Conservation (phyloP, 2,113 vertebrate genomes). For the Carlito syrichta region DNA sequence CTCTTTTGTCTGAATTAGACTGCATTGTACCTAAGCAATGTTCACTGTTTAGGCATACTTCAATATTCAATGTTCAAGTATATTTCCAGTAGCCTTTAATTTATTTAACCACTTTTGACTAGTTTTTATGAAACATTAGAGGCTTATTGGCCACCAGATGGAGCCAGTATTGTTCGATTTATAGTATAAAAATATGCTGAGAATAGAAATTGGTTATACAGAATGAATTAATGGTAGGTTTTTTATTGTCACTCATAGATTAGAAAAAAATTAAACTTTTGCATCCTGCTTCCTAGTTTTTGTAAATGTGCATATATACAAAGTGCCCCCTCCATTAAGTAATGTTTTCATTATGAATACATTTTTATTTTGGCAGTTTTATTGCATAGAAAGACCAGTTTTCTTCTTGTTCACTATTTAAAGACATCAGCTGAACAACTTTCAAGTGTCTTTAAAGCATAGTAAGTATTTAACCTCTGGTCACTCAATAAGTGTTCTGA, state of each 20-base stretch:
- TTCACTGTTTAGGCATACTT: neutral
- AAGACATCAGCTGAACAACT: neutral
- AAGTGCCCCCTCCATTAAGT: neutral
- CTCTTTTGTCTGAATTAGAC: neutral
- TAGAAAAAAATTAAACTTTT: neutral
- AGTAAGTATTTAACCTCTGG: neutral
- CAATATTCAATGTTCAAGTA: neutral
- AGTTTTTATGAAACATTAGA: neutral
- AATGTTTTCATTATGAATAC: constrained; percentile 27
- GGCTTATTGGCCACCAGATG: constrained; percentile 70
- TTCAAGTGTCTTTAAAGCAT: constrained; percentile 1
- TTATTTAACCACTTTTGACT: constrained; percentile 31
- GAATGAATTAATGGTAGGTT: constrained; percentile 25
- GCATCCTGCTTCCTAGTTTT: neutral
- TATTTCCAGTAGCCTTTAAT: neutral
- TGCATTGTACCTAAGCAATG: neutral
- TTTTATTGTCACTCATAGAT: neutral
- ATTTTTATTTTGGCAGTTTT: neutral
- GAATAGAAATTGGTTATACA: constrained; percentile 47
- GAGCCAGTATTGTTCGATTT: constrained; percentile 71
- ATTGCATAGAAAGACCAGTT: neutral
- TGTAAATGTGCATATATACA: neutral
- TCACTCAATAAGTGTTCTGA: neutral
- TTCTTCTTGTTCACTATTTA: constrained; percentile 1
- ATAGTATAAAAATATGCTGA: constrained; percentile 14